Conservation (phyloP, 2,113 vertebrate species). For the Bufo gargarizans region DNA sequence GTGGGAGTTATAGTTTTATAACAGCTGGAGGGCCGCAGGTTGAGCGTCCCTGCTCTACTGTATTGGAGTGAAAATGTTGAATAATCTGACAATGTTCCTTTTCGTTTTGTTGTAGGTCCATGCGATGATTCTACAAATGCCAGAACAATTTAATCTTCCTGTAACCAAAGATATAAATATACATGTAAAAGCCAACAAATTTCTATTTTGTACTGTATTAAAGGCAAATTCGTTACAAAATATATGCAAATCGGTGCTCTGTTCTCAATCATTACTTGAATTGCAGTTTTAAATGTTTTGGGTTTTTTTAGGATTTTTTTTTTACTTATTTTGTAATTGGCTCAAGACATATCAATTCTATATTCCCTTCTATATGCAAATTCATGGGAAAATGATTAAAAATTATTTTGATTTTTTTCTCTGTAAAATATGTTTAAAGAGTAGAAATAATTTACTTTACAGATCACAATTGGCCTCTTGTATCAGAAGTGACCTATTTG, state of each 20-base stretch:
- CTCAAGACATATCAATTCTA: background rate
- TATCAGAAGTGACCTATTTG: too few species aligned
- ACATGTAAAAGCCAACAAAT: slow-evolving; percentile 11
- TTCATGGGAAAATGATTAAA: too few species aligned
- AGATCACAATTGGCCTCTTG: too few species aligned
- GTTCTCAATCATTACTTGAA: background rate
- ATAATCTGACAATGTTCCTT: background rate
- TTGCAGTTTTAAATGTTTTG: background rate
- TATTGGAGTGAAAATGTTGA: background rate
- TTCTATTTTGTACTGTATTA: slow-evolving; percentile 49
- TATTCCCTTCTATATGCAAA: too few species aligned
- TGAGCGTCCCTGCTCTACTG: too few species aligned
- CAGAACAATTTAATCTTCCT: slow-evolving; percentile 8
- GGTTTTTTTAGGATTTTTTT: background rate
- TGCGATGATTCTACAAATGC: slow-evolving; percentile 13
- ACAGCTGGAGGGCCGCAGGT: too few species aligned
- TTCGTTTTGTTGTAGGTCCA: slow-evolving; percentile 13
- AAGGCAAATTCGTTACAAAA: slow-evolving; percentile 29
- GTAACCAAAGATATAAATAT: slow-evolving; percentile 49
- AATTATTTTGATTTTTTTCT: too few species aligned
- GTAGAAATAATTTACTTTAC: too few species aligned
- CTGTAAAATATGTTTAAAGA: too few species aligned
- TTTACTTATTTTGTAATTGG: background rate
- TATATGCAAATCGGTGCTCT: background rate
- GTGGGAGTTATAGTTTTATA: too few species aligned